Conservation (phyloP, 1,140 invertebrate genomes). For the Wasmannia auropunctata region DNA sequence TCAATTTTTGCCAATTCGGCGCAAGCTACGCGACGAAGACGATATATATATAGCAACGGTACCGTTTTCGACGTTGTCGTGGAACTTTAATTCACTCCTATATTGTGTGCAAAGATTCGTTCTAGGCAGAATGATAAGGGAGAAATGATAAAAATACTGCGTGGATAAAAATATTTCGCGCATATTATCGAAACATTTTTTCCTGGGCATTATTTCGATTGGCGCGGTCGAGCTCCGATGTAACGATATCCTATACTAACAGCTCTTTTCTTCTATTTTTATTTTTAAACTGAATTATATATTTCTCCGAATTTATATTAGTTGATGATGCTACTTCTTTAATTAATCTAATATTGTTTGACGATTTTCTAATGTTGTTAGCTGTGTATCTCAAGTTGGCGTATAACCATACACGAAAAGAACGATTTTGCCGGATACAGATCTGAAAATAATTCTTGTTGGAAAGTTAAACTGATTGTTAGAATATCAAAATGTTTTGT, state of each 20-base stretch:
- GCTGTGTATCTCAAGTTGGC: neutral
- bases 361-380: neutral
- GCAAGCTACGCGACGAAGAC: neutral
- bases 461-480: too few relatives aligned
- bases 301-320: neutral
- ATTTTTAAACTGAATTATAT: slow-evolving; percentile 18
- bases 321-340: neutral
- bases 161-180: slow-evolving; percentile 27
- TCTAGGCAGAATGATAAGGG: neutral
- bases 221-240: neutral
- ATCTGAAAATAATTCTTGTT: too few relatives aligned
- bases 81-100: slow-evolving; percentile 12
- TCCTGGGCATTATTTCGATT: neutral
- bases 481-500: too few relatives aligned
- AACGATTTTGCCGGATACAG: too few relatives aligned
- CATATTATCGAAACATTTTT: neutral
- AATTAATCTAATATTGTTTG: neutral
- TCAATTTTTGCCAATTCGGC: neutral
- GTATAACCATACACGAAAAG: too few relatives aligned
- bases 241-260: neutral
- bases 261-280: neutral
- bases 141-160: slow-evolving; percentile 19
- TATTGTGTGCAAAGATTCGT: neutral
- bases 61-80: neutral
- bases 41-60: slow-evolving; percentile 8